A percentile compares a stretch with the other conserved stretches of the same genome.
Evolutionary conservation across 2,797 vertebrate species (phyloP).

Genomic region (Adelosebastes latens): DNA sequence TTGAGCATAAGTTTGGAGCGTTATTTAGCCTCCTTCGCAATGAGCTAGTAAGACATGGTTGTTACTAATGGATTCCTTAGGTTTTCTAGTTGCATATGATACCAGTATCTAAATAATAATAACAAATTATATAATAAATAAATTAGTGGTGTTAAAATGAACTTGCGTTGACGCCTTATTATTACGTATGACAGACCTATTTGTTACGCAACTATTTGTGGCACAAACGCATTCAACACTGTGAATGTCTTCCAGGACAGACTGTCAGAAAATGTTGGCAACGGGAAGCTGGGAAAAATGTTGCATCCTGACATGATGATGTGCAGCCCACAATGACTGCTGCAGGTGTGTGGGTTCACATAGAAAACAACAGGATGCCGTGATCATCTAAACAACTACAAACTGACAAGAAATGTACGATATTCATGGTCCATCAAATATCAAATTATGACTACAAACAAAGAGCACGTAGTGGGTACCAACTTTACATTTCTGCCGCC

Average conservation of each 20-base stretch:
- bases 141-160: too few relatives aligned
- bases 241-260: not conserved
- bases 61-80: rapidly evolving
- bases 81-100: too few relatives aligned
- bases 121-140: too few relatives aligned
- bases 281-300: not conserved
- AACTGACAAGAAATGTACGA: not conserved
- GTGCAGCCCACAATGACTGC: not conserved
- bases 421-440: not conserved
- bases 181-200: not conserved
- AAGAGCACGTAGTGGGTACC: not conserved
- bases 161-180: too few relatives aligned
- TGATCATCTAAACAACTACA: not conserved
- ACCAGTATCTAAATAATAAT: too few relatives aligned
- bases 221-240: not conserved
- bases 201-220: not conserved
- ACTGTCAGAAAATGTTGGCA: not conserved
- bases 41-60: too few relatives aligned
- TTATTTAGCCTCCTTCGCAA: too few relatives aligned
- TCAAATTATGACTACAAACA: not conserved
- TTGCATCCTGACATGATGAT: not conserved
- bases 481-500: not conserved
- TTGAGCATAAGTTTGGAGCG: too few relatives aligned
- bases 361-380: not conserved
- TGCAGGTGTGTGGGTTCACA: not conserved